Conservation (phyloP, 2,888 invertebrate genomes). For the Caenorhabditis sp. region DNA sequence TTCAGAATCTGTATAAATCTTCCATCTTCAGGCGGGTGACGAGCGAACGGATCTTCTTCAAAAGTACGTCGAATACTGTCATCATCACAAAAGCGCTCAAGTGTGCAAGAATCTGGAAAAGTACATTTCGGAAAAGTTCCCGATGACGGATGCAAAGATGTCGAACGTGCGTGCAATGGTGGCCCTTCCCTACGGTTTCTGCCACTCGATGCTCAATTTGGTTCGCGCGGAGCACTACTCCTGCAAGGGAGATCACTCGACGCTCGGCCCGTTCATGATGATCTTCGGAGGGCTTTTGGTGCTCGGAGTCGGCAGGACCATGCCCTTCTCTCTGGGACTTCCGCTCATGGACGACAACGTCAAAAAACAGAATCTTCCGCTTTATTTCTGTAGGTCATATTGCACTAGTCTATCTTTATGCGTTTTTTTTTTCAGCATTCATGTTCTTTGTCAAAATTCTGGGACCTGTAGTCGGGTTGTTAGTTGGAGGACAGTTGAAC, state of each 20-base stretch:
- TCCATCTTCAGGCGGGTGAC: conserved; percentile 35
- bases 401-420: neutral
- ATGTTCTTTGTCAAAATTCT: conserved; percentile 79
- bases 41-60: conserved; percentile 38
- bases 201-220: conserved; percentile 70
- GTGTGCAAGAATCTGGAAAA: conserved; percentile 50
- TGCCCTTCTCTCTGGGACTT: conserved; percentile 79
- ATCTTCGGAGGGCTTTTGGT: conserved; percentile 78
- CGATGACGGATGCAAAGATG: conserved; percentile 50
- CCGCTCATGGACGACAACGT: conserved; percentile 79
- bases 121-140: conserved; percentile 43
- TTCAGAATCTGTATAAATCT: neutral
- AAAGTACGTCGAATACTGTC: conserved; percentile 52
- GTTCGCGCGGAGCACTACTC: conserved; percentile 38
- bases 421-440: conserved; percentile 69
- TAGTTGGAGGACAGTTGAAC: conserved; percentile 76
- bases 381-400: conserved; percentile 75
- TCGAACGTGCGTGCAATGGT: conserved; percentile 62
- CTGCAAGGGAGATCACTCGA: conserved; percentile 64
- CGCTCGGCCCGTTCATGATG: conserved; percentile 76
- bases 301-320: conserved; percentile 78
- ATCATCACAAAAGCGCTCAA: conserved; percentile 33
- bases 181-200: conserved; percentile 73
- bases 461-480: conserved; percentile 78
- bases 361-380: conserved; percentile 76